Percentiles rank a stretch among this genome's conserved stretches.
phyloP scores from a whole-genome alignment of 2,888 invertebrate species.

The Sinohyriopsis cumingii region DNA sequence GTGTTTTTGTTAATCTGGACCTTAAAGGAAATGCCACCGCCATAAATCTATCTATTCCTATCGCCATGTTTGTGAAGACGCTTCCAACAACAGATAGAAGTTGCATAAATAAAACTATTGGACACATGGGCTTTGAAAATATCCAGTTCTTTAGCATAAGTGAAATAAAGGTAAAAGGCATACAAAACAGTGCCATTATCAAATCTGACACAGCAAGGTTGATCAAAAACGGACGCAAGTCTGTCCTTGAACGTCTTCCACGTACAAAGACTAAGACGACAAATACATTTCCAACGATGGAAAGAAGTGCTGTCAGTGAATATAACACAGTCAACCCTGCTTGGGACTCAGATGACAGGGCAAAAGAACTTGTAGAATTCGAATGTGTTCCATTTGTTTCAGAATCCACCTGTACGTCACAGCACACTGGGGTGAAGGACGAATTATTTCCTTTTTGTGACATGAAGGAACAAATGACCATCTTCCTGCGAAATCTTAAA shows the following conservation, averaged over 20 bases:
- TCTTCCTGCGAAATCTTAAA: no score
- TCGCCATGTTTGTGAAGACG: constrained; percentile 73
- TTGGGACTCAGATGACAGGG: constrained; percentile 36
- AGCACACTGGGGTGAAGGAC: no score
- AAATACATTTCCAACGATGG: constrained; percentile 73
- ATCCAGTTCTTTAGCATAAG: constrained; percentile 73
- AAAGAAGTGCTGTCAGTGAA: constrained; percentile 72
- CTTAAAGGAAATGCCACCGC: constrained; percentile 68
- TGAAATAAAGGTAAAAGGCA: constrained; percentile 85
- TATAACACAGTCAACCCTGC: constrained; percentile 68
- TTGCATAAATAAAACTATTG: constrained; percentile 74
- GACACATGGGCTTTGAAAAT: constrained; percentile 74
- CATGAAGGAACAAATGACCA: no score
- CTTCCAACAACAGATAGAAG: constrained; percentile 73
- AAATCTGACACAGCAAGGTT: constrained; percentile 90
- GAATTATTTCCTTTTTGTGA: no score
- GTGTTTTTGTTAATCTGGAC: constrained; percentile 69
- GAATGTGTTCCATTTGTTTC: no score
- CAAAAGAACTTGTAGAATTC: not conserved
- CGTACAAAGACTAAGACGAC: constrained; percentile 73
- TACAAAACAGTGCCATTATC: constrained; percentile 90
- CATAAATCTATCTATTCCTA: constrained; percentile 73
- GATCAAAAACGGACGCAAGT: constrained; percentile 80
- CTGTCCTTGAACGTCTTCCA: constrained; percentile 68
- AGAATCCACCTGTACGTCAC: no score